Base-by-base conservation (phyloP, 2,888 invertebrate species). In the Periphyllus acericola region DNA sequence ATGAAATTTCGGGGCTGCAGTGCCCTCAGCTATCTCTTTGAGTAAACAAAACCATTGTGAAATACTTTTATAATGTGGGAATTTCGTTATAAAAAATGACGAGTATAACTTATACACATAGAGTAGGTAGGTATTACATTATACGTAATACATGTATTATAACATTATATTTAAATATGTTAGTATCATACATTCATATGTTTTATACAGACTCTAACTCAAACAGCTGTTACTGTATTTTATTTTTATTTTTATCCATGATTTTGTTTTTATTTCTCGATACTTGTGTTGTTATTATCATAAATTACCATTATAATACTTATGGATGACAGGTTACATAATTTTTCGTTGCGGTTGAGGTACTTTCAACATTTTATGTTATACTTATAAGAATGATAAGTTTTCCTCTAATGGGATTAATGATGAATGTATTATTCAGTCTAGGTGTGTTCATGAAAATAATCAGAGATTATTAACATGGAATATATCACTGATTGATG, bases 401-500 rank as follows among this genome's bases (percentile, higher is more conserved):
- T 79, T 78, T 34, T 71, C 29, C 34, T 74, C n/a, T 34, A 60
- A 66, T 60, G n/a, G 29, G n/a, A 83, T 55, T 74, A 74, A 60
- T 75, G 40, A 84, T 66, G 29, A 40, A 66, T 83, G n/a, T 75
- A 71, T 60, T 46, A 29, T 84, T 66, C 34, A 85, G 84, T 52
- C 68, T 68, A 78, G 78, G 11, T n/a, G 4, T 68, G n/a, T 78
- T 34, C 34, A 78, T 78, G 40, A 76, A 68, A 78, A 78, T 34
- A 40, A 66, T 3, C 75, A 75, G 3, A 60, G 3, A 46, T 85
- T 21, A 19, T 52, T 52, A 66, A 75, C 71, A 46, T 87, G 87
- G 87, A 32, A 81, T 66, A 75, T 87, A 60, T 87, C 60, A 25
- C 81, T 87, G 40, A 81, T 32, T n/a, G 74, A 81, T 66, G 87